Base-by-base conservation (phyloP, 2,888 invertebrate genomes). In the Plusia festucae region DNA sequence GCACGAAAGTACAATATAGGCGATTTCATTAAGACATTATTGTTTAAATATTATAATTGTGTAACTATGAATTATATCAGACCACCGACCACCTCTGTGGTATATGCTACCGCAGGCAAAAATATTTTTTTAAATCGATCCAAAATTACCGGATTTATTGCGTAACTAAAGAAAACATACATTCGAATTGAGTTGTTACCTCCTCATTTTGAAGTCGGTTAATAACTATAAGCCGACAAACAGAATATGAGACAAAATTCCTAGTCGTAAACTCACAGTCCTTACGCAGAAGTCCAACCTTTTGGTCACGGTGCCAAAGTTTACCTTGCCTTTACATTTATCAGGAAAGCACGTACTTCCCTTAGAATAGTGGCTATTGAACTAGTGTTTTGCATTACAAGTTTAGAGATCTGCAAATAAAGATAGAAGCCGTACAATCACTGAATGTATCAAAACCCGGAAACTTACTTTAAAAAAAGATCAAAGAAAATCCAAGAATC, bases 341-440 rank as follows among this genome's bases (percentile, higher is more conserved):
- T 40, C 40, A 40, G 40, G 40, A 40, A 40, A n/a, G n/a, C 40
- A 40, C 40, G 40, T n/a, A 40, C 40, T 40, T 40, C n/a, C 40
- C 6, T 40, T n/a, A 40, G 40, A 15, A n/a, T 40, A 40, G 40
- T n/a, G 40, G n/a, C 40, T 40, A 40, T 40, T 40, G n/a, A 40
- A 40, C n/a, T 7, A 13, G 13, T 34, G n/a, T n/a, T 40, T 40
- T 40, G 40, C 40, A 40, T 40, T 40, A 40, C 40, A 40, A 40
- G n/a, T 40, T n/a, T 6, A 15, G 1, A 40, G 5, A 40, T 40
- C 15, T 40, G 7, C 40, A n/a, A 40, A 20, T 11, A 13, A 11
- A 49, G 18, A 49, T 3, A 24, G 11, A 49, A 8, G 9, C 20
- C 2, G 18, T 20, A 7, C 18, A 3, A 49, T 16, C 1, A 9